Conservation (phyloP, 2,797 vertebrate genomes). For the Falco biarmicus region DNA sequence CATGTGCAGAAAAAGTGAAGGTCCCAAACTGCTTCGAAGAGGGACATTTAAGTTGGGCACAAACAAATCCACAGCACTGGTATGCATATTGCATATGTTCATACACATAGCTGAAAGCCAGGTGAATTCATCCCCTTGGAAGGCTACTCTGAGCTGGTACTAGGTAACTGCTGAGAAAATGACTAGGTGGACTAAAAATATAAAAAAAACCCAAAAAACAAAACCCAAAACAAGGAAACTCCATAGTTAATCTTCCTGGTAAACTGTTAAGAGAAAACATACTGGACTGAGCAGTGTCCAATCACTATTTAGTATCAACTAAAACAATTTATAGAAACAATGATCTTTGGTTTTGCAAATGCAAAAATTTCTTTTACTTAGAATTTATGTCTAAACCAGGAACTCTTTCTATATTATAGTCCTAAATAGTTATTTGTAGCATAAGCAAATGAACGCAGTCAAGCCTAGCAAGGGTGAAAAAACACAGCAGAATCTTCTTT, state of each 20-base stretch:
- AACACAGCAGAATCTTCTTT: not conserved
- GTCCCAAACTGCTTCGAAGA: not conserved
- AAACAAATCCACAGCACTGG: not conserved
- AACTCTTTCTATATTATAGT: not conserved
- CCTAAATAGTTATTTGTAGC: not conserved
- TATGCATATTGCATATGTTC: not conserved
- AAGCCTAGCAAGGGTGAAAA: not conserved
- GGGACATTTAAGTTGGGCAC: not conserved
- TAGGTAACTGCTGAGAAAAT: not conserved
- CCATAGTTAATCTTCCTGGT: not conserved
- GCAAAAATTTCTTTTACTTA: not conserved
- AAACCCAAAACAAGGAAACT: not conserved
- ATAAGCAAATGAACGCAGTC: not conserved
- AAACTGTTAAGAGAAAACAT: not conserved
- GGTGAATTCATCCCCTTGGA: not conserved
- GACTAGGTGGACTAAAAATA: not conserved
- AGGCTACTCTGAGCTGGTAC: not conserved
- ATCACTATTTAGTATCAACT: not conserved
- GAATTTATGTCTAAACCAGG: not conserved
- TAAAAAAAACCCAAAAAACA: not conserved
- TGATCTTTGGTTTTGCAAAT: not conserved
- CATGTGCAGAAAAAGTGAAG: not conserved
- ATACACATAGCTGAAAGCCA: not conserved
- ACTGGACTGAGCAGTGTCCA: not conserved
- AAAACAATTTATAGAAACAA: not conserved